phyloP scores from a whole-genome alignment of 2,113 vertebrate species.

The Bos indicus region DNA sequence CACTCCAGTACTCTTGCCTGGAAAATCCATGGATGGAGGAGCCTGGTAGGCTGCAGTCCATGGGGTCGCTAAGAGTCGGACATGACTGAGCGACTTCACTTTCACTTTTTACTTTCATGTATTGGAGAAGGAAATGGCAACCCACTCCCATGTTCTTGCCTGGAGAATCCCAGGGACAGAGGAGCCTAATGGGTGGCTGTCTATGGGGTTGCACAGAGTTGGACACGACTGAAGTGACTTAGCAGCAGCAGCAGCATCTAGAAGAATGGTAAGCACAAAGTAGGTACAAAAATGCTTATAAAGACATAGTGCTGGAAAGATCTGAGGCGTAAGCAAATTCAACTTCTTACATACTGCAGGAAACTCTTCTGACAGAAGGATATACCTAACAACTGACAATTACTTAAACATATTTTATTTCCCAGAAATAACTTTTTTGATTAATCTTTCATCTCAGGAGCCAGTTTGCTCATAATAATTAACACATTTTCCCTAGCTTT shows the following conservation, averaged over 20 bases:
- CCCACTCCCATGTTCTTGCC: too few species aligned
- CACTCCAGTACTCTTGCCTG: too few species aligned
- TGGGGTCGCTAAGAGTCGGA: too few species aligned
- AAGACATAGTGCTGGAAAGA: background rate
- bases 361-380: background rate
- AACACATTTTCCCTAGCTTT: background rate
- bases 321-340: background rate
- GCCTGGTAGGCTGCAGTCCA: too few species aligned
- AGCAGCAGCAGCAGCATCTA: background rate
- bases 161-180: too few species aligned
- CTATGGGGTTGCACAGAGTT: too few species aligned
- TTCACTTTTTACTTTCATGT: too few species aligned
- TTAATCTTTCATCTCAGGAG: background rate
- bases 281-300: background rate
- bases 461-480: conserved; percentile 5
- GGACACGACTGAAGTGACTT: too few species aligned
- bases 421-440: background rate
- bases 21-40: too few species aligned
- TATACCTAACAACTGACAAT: background rate
- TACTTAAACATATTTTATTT: conserved; percentile 7
- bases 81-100: too few species aligned
- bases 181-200: too few species aligned
- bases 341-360: background rate
- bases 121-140: too few species aligned
- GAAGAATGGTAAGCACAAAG: background rate